Percentiles rank a stretch among this genome's conserved stretches.
Evolutionary conservation across 2,888 invertebrate genomes (phyloP).

Genomic region (Epirrhoe tristata): DNA sequence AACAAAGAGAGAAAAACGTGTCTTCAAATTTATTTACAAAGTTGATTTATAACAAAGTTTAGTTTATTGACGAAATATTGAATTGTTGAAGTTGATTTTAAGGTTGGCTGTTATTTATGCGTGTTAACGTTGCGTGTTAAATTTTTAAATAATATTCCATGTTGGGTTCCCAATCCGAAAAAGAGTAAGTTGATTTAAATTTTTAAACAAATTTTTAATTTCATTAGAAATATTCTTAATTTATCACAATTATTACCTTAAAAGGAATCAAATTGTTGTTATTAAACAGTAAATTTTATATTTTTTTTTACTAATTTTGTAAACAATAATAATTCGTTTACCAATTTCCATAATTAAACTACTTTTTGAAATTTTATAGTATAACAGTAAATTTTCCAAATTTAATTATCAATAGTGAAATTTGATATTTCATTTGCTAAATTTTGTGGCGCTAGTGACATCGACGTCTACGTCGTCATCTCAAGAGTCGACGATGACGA

Average conservation of each 20-base stretch:
- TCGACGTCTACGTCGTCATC: slow-evolving; percentile 49
- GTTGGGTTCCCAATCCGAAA: slow-evolving; percentile 71
- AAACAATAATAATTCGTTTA: too few species aligned
- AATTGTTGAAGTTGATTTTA: slow-evolving; percentile 25
- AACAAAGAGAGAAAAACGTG: slow-evolving; percentile 55
- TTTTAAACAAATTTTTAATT: slow-evolving; percentile 6
- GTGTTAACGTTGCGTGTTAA: slow-evolving; percentile 72
- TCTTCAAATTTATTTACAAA: slow-evolving; percentile 37
- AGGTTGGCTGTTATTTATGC: slow-evolving; percentile 48
- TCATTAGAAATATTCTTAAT: too few species aligned
- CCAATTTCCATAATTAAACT: too few species aligned
- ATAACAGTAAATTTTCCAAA: too few species aligned
- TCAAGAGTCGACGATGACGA: slow-evolving; percentile 81
- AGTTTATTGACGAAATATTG: slow-evolving; percentile 20
- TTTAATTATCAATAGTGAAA: background rate
- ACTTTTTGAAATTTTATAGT: too few species aligned
- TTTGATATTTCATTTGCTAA: background rate
- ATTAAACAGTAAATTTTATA: too few species aligned
- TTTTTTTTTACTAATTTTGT: too few species aligned
- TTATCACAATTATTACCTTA: too few species aligned
- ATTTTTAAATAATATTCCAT: slow-evolving; percentile 69
- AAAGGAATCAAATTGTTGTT: background rate
- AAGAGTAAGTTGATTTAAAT: slow-evolving; percentile 68
- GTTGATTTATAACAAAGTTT: slow-evolving; percentile 26
- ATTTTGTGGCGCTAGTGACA: slow-evolving; percentile 60